Evolutionary conservation across 2,797 vertebrate species (phyloP), one percentile per base, ranked within the genome.

Genomic region (Cephalopachus bancanus): DNA sequence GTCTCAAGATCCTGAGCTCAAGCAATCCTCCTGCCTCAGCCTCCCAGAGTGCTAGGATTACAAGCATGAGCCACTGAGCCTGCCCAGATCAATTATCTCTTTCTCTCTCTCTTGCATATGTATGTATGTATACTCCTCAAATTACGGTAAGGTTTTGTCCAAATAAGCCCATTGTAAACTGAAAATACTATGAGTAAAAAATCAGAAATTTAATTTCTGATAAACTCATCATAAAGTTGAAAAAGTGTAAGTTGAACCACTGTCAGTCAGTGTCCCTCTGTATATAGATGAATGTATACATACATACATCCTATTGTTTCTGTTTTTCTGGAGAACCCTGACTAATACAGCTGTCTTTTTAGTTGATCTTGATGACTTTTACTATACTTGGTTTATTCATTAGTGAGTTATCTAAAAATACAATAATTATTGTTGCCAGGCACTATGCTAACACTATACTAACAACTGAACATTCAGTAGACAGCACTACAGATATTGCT

Each of bases 401-500:
- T 87, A 93, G 10, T 89, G 80, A 97, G 28, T 76, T 94, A 24
- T 95, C 49, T 14, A 67, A 87, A 96, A 83, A 64, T 55, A 83
- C 49, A 65, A 2, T 57, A 30, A 64, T 85, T 83, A 37, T 74
- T 89, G 4, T 81, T 88, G 28, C 33, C 30, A 88, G 57, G 22
- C 1, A 12, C 2, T 30, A 16, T 30, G 37, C 33, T 4, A 57
- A 14, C 12, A 72, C 44, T 44, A 44, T 44, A 44, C 44, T 44
- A 44, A 44, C 44, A 44, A 20, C 24, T 78, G 64, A 76, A 74
- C 10, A 28, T 57, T 91, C 37, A 78, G 16, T 20, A 37, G 55
- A 64, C 20, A 80, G n/a, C 14, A 22, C 8, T 51, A 74, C 5
- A 93, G 71, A 78, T 5, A 57, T 15, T 71, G n/a, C 7, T 16